phyloP scores from a whole-genome alignment of 1,140 invertebrate genomes.

The Acyrthosiphon pisum region DNA sequence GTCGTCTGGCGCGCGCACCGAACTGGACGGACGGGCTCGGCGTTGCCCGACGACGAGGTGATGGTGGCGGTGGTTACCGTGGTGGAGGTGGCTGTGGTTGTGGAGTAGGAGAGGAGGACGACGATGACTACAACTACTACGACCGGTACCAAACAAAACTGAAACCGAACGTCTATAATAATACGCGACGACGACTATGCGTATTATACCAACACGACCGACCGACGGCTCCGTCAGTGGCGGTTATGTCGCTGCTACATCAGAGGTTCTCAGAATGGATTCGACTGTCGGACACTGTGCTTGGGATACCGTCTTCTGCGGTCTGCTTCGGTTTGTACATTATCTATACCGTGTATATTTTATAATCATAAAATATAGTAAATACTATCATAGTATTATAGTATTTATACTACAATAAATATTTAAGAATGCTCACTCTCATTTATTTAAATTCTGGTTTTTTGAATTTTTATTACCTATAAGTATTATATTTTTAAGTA shows the following conservation, averaged over 20 bases:
- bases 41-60: background rate
- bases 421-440: no score
- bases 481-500: background rate
- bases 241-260: background rate
- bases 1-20: constrained; percentile 37
- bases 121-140: background rate
- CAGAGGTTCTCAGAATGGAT: constrained; percentile 39
- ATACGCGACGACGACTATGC: background rate
- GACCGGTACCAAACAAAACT: constrained; percentile 53
- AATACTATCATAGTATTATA: background rate
- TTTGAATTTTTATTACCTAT: no score
- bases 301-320: background rate
- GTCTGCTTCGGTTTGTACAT: background rate
- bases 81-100: background rate
- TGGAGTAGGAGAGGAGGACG: background rate
- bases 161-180: constrained; percentile 42
- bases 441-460: no score
- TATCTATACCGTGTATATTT: background rate
- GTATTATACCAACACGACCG: background rate
- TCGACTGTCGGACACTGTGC: background rate
- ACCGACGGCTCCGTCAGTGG: background rate
- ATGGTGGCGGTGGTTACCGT: background rate
- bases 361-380: no score
- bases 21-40: constrained; percentile 32
- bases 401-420: background rate